Conservation (phyloP, 2,797 vertebrate genomes). For the Platalea minor region DNA sequence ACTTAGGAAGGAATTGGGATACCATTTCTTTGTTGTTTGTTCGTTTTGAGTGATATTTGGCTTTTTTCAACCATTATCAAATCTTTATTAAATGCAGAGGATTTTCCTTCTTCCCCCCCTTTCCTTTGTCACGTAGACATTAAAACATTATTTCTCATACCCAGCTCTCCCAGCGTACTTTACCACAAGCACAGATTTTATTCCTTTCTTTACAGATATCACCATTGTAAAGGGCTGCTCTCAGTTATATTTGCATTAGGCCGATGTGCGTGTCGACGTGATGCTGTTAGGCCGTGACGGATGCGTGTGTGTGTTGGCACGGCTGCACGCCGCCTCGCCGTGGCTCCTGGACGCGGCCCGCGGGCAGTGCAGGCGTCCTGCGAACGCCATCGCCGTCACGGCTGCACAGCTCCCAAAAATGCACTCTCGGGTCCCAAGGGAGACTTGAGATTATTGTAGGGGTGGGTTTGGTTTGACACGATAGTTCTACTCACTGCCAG, state of each 20-base stretch:
- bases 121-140: not conserved
- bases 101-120: not conserved
- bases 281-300: not conserved
- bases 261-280: rapidly evolving
- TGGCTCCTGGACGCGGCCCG: not conserved
- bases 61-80: not conserved
- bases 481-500: rapidly evolving
- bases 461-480: not conserved
- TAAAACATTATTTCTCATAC: not conserved
- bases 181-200: not conserved
- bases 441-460: not conserved
- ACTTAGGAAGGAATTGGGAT: not conserved
- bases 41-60: not conserved
- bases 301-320: not conserved
- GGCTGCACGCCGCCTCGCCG: not conserved
- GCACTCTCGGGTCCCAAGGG: rapidly evolving
- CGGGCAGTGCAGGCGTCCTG: not conserved
- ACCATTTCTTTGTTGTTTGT: rapidly evolving
- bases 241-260: rapidly evolving
- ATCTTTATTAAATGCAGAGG: not conserved
- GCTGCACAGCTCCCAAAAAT: not conserved
- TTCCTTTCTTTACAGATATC: not conserved
- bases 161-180: not conserved
- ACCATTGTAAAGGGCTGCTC: not conserved
- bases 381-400: rapidly evolving